Evolutionary conservation across 2,797 vertebrate species (phyloP).

Genomic region (Poeciliopsis presidionis): DNA sequence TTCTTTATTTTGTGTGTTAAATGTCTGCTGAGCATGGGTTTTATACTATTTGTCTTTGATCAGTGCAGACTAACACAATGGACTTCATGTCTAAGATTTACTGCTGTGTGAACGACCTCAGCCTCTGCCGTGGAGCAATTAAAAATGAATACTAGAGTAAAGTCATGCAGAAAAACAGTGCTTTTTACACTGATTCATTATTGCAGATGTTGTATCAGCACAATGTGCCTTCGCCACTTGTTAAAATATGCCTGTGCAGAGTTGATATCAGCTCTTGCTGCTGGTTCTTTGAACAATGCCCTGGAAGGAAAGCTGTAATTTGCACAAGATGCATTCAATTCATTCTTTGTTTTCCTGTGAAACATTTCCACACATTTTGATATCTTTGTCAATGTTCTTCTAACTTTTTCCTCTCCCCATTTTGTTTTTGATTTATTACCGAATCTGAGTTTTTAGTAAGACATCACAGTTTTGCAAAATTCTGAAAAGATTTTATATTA

Average conservation of each 20-base stretch:
- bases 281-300: neutral
- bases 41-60: neutral
- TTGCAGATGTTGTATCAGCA: neutral
- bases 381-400: neutral
- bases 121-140: neutral
- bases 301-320: neutral
- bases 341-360: neutral
- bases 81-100: neutral
- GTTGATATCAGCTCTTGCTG: neutral
- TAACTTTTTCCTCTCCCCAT: neutral
- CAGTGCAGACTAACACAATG: neutral
- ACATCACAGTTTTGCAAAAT: too few species aligned
- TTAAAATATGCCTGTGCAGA: neutral
- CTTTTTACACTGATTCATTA: neutral
- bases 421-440: neutral
- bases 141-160: neutral
- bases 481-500: neutral
- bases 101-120: neutral
- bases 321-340: neutral
- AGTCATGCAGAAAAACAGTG: neutral
- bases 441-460: neutral
- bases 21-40: neutral
- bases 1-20: neutral
- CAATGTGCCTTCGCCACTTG: neutral
- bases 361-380: neutral